Percentiles rank a stretch among this genome's conserved stretches.
These are phyloP conservation scores for Lydus trimaculatus DNA, from an alignment of 2,888 invertebrate species.

Conservation along the genomic window DNA sequence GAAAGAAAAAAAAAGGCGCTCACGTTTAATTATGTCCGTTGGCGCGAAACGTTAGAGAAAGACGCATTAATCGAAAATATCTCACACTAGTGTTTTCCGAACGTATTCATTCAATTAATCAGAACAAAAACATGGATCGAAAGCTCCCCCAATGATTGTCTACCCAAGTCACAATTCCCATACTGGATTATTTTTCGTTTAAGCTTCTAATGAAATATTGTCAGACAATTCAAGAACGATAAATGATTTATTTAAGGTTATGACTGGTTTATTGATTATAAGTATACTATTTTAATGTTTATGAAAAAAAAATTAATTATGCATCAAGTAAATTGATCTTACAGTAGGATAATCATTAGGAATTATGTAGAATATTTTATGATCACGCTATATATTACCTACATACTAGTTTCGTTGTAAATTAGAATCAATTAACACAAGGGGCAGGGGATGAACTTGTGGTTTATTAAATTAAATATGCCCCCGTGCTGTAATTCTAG, in stretches of 20 bases:
- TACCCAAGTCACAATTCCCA: constrained; percentile 47
- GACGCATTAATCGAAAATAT: constrained; percentile 29
- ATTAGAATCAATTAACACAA: constrained; percentile 12
- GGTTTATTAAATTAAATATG: constrained; percentile 17
- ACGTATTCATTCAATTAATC: constrained; percentile 44
- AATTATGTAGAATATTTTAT: background rate
- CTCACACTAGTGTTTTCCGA: constrained; percentile 35
- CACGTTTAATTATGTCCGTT: constrained; percentile 21
- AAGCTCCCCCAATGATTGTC: constrained; percentile 43
- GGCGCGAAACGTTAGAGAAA: constrained; percentile 15
- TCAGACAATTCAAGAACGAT: constrained; percentile 39
- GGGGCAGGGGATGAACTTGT: background rate
- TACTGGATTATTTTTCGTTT: constrained; percentile 48
- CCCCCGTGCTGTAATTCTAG: constrained; percentile 14
- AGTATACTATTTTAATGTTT: background rate
- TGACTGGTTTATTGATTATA: constrained; percentile 14
- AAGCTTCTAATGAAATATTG: constrained; percentile 45
- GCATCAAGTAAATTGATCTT: background rate
- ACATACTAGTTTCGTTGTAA: background rate
- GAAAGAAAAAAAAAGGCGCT: background rate
- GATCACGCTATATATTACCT: background rate
- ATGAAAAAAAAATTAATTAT: background rate
- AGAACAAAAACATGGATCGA: constrained; percentile 40
- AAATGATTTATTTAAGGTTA: constrained; percentile 37
- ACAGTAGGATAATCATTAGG: background rate